Conservation (phyloP, 2,888 invertebrate species). For the Scaptomyza cyrtandrae region DNA sequence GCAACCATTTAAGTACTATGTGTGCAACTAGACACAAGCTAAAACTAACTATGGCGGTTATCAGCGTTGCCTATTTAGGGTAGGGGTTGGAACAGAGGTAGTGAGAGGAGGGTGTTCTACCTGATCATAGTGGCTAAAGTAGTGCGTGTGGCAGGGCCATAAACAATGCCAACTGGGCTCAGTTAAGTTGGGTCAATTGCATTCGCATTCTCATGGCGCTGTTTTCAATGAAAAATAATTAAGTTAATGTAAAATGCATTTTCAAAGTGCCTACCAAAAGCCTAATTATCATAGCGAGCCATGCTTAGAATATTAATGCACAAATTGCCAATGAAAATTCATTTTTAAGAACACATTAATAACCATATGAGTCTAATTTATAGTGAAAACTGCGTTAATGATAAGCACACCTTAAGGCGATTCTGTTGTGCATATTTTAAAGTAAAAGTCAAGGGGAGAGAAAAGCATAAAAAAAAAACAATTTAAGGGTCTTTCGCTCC, state of each 20-base stretch:
- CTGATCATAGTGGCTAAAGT: conserved; percentile 18
- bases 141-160: conserved; percentile 69
- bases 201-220: conserved; percentile 52
- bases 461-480: background rate
- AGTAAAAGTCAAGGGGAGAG: background rate
- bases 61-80: conserved; percentile 59
- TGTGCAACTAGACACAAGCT: conserved; percentile 54
- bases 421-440: conserved; percentile 9
- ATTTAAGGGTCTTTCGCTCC: conserved; percentile 38
- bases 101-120: background rate
- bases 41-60: conserved; percentile 36
- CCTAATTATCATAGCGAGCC: conserved; percentile 45
- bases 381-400: conserved; percentile 36
- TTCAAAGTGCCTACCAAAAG: conserved; percentile 59
- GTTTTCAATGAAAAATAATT: conserved; percentile 66
- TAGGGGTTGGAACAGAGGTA: background rate
- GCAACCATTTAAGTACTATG: conserved; percentile 24
- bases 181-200: conserved; percentile 45
- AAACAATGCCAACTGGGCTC: conserved; percentile 57
- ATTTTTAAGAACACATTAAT: background rate
- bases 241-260: conserved; percentile 73
- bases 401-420: conserved; percentile 47
- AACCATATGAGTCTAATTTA: conserved; percentile 26
- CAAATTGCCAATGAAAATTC: conserved; percentile 8
- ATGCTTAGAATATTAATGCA: conserved; percentile 49